Conservation (phyloP, 2,797 vertebrate genomes). For the Martes flavigula region DNA sequence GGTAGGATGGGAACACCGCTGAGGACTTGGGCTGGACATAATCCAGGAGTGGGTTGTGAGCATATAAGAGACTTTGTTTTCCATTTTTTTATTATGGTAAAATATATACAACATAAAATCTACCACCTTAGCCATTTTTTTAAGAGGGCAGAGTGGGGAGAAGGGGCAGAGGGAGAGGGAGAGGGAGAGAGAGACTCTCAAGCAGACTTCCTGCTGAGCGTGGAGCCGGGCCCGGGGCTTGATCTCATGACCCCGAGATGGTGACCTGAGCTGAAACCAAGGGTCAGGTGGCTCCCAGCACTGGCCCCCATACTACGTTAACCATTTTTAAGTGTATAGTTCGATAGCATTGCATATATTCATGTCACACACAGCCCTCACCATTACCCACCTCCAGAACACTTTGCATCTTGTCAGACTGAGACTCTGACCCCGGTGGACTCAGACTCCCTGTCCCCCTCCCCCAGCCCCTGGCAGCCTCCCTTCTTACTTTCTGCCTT, state of each 20-base stretch:
- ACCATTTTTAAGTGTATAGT: background rate
- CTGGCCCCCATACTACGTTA: background rate
- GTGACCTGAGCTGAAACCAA: background rate
- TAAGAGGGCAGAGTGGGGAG: background rate
- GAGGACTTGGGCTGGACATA: background rate
- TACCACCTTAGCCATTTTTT: background rate
- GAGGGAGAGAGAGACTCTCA: background rate
- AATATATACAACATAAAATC: background rate
- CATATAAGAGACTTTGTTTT: too few species aligned
- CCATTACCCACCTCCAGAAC: background rate
- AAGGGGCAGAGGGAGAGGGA: background rate
- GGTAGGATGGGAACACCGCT: background rate
- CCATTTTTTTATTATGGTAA: background rate
- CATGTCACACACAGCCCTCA: background rate
- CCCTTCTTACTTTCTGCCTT: background rate
- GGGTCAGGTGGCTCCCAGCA: accelerated
- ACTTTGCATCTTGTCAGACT: background rate
- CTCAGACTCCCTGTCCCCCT: background rate
- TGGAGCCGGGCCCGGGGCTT: background rate
- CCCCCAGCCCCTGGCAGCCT: background rate
- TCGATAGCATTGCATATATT: too few species aligned
- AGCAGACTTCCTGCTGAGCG: background rate
- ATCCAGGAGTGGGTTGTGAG: background rate
- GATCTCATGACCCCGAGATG: background rate
- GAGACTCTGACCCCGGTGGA: background rate